Percentiles rank a stretch among this genome's conserved stretches.
These are phyloP conservation scores for Phortica okadai DNA, from an alignment of 2,888 invertebrate species.

Conservation along the genomic window DNA sequence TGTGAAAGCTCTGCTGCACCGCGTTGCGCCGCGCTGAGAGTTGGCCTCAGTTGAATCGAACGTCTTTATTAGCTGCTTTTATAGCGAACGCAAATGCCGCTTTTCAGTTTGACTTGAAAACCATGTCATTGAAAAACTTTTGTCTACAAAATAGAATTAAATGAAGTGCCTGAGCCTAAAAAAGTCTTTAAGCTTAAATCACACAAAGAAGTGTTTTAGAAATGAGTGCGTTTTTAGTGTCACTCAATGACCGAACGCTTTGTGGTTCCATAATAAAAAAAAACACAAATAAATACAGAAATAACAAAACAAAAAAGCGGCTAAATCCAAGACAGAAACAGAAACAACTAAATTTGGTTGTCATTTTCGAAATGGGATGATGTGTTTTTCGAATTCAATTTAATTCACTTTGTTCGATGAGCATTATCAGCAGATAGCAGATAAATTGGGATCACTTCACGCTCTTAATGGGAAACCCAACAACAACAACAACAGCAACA, in stretches of 20 bases:
- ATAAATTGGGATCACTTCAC: conserved; percentile 76
- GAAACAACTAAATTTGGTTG: conserved; percentile 32
- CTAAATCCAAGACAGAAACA: neutral
- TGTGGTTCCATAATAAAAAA: neutral
- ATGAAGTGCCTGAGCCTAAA: neutral
- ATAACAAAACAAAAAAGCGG: conserved; percentile 12
- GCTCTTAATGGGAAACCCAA: conserved; percentile 74
- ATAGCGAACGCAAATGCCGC: neutral
- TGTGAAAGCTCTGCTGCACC: neutral
- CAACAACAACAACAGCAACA: neutral
- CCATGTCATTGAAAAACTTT: neutral
- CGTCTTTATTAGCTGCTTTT: conserved; percentile 48
- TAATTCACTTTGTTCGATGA: conserved; percentile 77
- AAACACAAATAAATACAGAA: neutral
- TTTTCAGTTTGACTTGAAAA: neutral
- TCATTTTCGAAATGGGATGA: conserved; percentile 42
- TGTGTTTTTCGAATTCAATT: conserved; percentile 73
- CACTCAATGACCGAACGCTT: neutral
- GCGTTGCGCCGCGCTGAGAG: neutral
- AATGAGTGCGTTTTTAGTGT: too few species aligned
- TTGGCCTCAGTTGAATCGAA: conserved; percentile 3
- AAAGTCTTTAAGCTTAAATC: too few species aligned
- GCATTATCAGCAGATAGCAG: conserved; percentile 76
- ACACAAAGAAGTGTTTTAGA: too few species aligned
- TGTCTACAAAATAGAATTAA: neutral